A percentile compares a stretch with the other conserved stretches of the same genome.
These are phyloP conservation scores for Temnothorax nylanderi DNA, from an alignment of 1,140 invertebrate genomes.

Conservation along the genomic window DNA sequence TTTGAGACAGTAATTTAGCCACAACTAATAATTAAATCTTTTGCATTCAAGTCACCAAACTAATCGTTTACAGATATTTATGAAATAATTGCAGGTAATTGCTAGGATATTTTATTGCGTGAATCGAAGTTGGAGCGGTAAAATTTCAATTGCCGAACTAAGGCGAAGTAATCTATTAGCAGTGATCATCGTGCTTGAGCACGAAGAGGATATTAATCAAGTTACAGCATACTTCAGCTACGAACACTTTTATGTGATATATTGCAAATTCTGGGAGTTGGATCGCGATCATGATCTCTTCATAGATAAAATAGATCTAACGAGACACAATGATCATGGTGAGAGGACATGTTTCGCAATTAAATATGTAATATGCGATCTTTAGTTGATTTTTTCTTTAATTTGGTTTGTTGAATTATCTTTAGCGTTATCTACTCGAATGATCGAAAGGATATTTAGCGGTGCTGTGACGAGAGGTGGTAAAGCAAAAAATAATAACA, in stretches of 20 bases:
- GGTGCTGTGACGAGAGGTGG: conserved; percentile 96
- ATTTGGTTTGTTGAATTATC: conserved; percentile 62
- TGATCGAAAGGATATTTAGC: conserved; percentile 99
- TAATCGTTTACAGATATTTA: not conserved
- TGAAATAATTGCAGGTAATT: conserved; percentile 90
- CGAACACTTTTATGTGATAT: conserved; percentile 99
- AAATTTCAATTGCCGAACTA: conserved; percentile 95
- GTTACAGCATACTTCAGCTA: conserved; percentile 99
- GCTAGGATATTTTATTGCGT: conserved; percentile 99
- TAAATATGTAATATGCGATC: not conserved
- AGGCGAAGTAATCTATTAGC: conserved; percentile 95
- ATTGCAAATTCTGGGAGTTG: conserved; percentile 99
- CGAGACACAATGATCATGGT: conserved; percentile 98
- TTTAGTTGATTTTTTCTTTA: not conserved
- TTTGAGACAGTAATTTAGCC: not conserved
- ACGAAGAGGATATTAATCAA: conserved; percentile 98
- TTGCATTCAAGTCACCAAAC: not conserved
- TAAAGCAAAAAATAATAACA: conserved; percentile 74
- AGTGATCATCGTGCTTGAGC: conserved; percentile 92
- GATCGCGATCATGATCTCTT: conserved; percentile 99
- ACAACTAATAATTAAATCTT: not conserved
- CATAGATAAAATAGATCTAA: conserved; percentile 97
- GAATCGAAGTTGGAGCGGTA: conserved; percentile 98
- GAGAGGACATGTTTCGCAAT: conserved; percentile 51
- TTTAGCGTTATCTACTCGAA: conserved; percentile 95